Base-by-base conservation (phyloP, 2,888 invertebrate species). In the Tenodera sinensis region DNA sequence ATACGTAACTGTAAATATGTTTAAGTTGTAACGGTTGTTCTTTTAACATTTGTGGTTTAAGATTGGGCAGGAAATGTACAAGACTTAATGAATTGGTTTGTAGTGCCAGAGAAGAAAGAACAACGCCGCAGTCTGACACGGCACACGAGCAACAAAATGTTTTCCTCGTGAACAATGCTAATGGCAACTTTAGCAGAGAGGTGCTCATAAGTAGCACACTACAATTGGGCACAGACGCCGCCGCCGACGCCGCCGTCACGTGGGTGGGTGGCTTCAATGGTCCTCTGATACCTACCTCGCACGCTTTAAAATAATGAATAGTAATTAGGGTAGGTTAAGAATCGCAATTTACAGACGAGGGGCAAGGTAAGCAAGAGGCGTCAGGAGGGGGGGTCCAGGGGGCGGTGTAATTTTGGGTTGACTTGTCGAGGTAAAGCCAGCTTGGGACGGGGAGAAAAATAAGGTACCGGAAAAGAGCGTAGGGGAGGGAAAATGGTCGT, bases 391-490 rank as follows among this genome's bases (percentile, higher is more conserved):
- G 83, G 28, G 27, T 28, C n/a, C 27, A n/a, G 83, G 83, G 14
- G 47, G 47, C 25, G 83, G 25, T 27, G 34, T 83, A 34, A 47
- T 27, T 71, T 85, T n/a, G 47, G 47, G 85, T 28, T 84, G 42
- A 54, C 27, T 85, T 84, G 85, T 34, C 84, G 20, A 84, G 30
- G 42, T 28, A 84, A 83, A 83, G 54, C 15, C 25, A 28, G 83
- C 28, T 15, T 12, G 85, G 47, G 83, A 12, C 8, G 42, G 47
- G 82, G 88, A 83, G 71, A 20, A 81, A 83, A 83, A 83, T n/a
- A 87, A 83, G 82, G 83, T 27, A 25, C 42, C 25, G 92, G 91
- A 92, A 92, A 92, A 92, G 92, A 42, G 82, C 34, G 89, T 28
- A 84, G 71, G 83, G 42, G 83, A 82, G 28, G 71, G 15, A 87